These are phyloP conservation scores for Samia ricini DNA, from an alignment of 1,140 invertebrate species.

Conservation along the genomic window DNA sequence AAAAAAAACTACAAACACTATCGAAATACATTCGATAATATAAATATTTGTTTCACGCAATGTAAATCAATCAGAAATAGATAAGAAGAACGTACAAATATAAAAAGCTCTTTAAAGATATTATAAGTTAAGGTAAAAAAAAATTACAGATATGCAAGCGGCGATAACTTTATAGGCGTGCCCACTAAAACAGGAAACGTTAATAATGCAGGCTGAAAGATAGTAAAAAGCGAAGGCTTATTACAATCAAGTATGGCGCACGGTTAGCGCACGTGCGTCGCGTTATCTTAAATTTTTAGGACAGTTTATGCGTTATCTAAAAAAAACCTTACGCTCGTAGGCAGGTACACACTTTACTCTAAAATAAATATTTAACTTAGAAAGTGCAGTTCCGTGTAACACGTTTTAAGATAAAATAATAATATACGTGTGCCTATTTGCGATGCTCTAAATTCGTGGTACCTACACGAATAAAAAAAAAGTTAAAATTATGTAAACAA, in stretches of 20 bases:
- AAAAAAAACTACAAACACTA: too few relatives aligned
- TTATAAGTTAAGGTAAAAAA: conserved; percentile 8
- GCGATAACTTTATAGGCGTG: conserved; percentile 33
- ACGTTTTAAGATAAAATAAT: conserved; percentile 61
- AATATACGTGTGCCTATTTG: conserved; percentile 48
- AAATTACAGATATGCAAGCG: conserved; percentile 16
- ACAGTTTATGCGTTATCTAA: conserved; percentile 68
- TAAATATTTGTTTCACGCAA: neutral
- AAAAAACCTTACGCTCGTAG: conserved; percentile 48
- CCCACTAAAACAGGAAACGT: conserved; percentile 48
- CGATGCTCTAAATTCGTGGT: conserved; percentile 53
- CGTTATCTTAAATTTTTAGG: conserved; percentile 59
- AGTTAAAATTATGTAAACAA: neutral
- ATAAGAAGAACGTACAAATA: neutral
- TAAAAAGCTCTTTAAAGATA: conserved; percentile 8
- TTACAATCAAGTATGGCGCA: conserved; percentile 18
- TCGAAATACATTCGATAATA: too few relatives aligned
- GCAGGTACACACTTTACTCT: conserved; percentile 55
- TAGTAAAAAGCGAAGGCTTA: conserved; percentile 52
- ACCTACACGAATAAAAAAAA: conserved; percentile 4
- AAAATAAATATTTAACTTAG: conserved; percentile 73
- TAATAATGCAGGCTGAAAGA: conserved; percentile 41
- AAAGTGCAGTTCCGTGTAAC: conserved; percentile 75
- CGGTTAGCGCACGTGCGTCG: conserved; percentile 42
- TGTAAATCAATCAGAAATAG: neutral